Percentiles rank a stretch among this genome's conserved stretches.
Conservation (phyloP, 2,888 invertebrate species). For the Erebia palarica region DNA sequence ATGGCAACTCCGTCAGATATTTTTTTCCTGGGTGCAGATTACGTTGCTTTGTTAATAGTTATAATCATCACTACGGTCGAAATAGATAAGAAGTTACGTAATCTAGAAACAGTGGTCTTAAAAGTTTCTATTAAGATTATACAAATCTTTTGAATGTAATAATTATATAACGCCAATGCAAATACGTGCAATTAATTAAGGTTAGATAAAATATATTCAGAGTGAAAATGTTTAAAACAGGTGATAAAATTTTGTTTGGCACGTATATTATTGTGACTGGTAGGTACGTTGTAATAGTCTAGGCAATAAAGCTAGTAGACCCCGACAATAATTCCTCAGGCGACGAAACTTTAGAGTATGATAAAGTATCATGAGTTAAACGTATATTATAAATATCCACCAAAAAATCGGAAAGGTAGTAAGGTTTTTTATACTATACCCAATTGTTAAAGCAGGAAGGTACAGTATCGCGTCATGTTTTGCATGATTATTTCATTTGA, state of each 20-base stretch:
- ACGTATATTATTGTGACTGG: conserved; percentile 43
- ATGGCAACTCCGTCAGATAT: conserved; percentile 1
- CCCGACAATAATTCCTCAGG: too few relatives aligned
- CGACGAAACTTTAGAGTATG: too few relatives aligned
- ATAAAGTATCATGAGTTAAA: too few relatives aligned
- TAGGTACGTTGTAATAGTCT: conserved; percentile 46
- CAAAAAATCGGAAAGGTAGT: too few relatives aligned
- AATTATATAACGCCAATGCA: conserved; percentile 53
- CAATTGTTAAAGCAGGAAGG: too few relatives aligned
- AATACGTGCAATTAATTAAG: conserved; percentile 45
- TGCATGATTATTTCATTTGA: too few relatives aligned
- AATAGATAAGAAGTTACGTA: conserved; percentile 3
- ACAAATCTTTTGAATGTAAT: conserved; percentile 31
- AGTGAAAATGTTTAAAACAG: conserved; percentile 47
- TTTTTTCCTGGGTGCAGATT: neutral
- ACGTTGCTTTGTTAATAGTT: neutral
- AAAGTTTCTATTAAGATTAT: conserved; percentile 7
- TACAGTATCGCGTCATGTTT: too few relatives aligned
- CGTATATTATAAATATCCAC: too few relatives aligned
- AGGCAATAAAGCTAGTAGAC: too few relatives aligned
- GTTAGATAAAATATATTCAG: conserved; percentile 44
- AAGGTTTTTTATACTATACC: too few relatives aligned
- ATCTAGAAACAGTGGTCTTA: conserved; percentile 3
- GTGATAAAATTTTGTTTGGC: conserved; percentile 46
- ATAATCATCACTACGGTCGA: neutral